Base-by-base conservation (phyloP, 2,888 invertebrate genomes). In the Subacronicta megacephala region DNA sequence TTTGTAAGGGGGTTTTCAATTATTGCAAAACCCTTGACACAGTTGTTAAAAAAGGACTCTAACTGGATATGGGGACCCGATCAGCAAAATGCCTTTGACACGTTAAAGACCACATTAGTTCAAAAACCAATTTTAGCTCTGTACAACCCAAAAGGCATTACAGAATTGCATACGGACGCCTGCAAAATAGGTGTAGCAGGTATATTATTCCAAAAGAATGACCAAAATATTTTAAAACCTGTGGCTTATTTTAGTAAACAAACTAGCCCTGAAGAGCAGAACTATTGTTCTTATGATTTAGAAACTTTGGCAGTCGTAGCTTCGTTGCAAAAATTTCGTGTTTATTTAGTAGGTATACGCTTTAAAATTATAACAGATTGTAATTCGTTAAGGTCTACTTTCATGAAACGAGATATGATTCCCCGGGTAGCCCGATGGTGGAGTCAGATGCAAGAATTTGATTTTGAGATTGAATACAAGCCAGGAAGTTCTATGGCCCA, bases 241-340 rank as follows among this genome's bases (percentile, higher is more conserved):
- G 37, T 50, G 1, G 40, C 49, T 0, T 50, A 50, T 23, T 50
- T 36, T 20, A 50, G 42, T 6, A 36, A 36, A 9, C 35, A 46
- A 17, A 36, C 46, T 3, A 37, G 36, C 1, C 46, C 46, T 0
- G 46, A 46, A 12, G 46, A 46, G 12, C 23, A 26, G 9, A 26
- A 26, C 23, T 26, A 26, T 9, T 26, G 9, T 1, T 26, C 23
- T 9, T 26, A 26, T 3, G 23, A 26, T 3, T 26, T 26, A 9
- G 23, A 26, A 3, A 26, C 23, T 9, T 9, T 26, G 7, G 23
- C 23, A 7, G 23, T 26, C 9, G 23, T 26, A 26, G 7, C 23
- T 3, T 26, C 23, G 1, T 9, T 26, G 1, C 23, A 26, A 26
- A 26, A 26, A 9, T 26, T 26, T 9, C 7, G 23, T 1, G 23